These are phyloP conservation scores for Anastrepha ludens DNA, from an alignment of 1,140 invertebrate genomes.

Conservation along the genomic window DNA sequence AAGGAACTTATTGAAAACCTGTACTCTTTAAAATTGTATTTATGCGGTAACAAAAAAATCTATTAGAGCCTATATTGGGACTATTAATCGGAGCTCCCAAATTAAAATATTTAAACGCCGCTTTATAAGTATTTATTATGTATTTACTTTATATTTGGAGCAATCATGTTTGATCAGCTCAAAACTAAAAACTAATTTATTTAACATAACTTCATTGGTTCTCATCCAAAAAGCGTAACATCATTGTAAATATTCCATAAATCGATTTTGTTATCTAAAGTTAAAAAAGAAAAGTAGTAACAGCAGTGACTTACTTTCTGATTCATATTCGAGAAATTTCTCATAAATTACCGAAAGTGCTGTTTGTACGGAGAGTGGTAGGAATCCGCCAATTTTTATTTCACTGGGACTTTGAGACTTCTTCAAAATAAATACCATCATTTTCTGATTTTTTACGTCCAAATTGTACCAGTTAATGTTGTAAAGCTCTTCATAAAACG, in stretches of 20 bases:
- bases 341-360: conserved; percentile 58
- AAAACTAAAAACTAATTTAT: no score
- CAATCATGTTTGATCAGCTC: no score
- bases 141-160: no score
- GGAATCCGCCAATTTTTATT: conserved; percentile 58
- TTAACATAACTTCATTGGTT: neutral
- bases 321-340: no score
- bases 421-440: conserved; percentile 59
- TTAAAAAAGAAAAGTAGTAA: neutral
- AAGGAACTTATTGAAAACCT: no score
- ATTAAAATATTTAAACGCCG: no score
- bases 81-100: no score
- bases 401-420: conserved; percentile 57
- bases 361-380: conserved; percentile 62
- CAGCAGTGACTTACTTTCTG: neutral
- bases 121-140: no score
- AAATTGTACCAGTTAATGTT: conserved; percentile 63
- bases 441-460: conserved; percentile 55
- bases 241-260: conserved; percentile 67
- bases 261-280: conserved; percentile 62
- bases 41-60: no score
- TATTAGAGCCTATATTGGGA: no score
- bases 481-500: conserved; percentile 60
- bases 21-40: no score
- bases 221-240: conserved; percentile 61